These are phyloP conservation scores for Sericinus montela DNA, from an alignment of 2,888 invertebrate species.

Conservation along the genomic window DNA sequence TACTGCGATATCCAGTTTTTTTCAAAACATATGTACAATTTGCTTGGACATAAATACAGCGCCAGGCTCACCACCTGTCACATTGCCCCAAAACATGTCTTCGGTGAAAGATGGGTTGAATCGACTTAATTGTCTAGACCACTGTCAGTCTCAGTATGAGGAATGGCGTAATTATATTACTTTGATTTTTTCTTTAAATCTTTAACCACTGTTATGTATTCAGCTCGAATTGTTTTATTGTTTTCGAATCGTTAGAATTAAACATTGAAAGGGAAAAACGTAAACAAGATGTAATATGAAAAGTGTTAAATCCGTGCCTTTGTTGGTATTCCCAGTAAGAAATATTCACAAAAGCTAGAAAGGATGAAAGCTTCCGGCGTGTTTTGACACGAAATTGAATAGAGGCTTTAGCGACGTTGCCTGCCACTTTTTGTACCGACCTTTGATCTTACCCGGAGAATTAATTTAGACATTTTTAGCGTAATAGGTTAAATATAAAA, in stretches of 20 bases:
- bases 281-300: background rate
- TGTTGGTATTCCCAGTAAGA: constrained; percentile 10
- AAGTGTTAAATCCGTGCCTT: constrained; percentile 14
- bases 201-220: too few species aligned
- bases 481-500: background rate
- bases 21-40: too few species aligned
- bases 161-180: background rate
- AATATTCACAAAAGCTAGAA: constrained; percentile 11
- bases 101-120: too few species aligned
- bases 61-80: too few species aligned
- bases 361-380: constrained; percentile 2
- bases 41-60: too few species aligned
- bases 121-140: too few species aligned
- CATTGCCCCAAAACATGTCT: too few species aligned
- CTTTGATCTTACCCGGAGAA: constrained; percentile 6
- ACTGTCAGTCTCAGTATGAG: too few species aligned
- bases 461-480: constrained; percentile 7
- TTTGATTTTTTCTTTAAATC: too few species aligned
- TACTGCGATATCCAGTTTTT: too few species aligned
- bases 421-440: background rate
- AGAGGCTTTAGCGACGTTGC: constrained; percentile 3
- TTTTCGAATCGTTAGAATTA: background rate
- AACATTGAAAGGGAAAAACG: background rate
- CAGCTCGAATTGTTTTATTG: too few species aligned
- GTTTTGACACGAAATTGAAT: constrained; percentile 16